Evolutionary conservation across 2,888 invertebrate genomes (phyloP).

Genomic region (Entomobrya multifasciata): DNA sequence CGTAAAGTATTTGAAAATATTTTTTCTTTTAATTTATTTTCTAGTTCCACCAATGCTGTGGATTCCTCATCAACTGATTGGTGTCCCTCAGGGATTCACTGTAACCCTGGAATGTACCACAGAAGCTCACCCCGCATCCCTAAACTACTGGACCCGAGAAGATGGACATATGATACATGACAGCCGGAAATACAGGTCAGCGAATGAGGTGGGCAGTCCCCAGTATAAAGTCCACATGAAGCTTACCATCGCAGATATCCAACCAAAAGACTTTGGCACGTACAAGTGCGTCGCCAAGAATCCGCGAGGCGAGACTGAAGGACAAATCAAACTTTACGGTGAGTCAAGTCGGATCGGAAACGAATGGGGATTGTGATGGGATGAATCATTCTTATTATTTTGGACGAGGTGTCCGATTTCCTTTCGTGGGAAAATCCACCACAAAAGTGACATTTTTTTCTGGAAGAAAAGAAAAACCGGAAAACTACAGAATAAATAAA

Average conservation of each 20-base stretch:
- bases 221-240: conserved; percentile 94
- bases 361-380: no score
- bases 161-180: conserved; percentile 95
- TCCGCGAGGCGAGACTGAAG: conserved; percentile 93
- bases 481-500: conserved; percentile 29
- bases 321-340: conserved; percentile 93
- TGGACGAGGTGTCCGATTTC: neutral
- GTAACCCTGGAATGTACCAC: conserved; percentile 94
- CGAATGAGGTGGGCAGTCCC: conserved; percentile 86
- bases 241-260: conserved; percentile 89
- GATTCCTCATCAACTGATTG: conserved; percentile 95
- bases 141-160: conserved; percentile 94
- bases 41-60: conserved; percentile 95
- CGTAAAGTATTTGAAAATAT: no score
- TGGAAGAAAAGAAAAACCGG: conserved; percentile 1
- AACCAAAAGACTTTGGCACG: conserved; percentile 88
- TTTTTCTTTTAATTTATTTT: no score
- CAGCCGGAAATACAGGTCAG: conserved; percentile 86
- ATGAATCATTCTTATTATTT: neutral
- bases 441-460: conserved; percentile 32
- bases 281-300: conserved; percentile 88
- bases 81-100: conserved; percentile 90
- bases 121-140: conserved; percentile 94
- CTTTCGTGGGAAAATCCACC: neutral
- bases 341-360: no score